These are phyloP conservation scores for Nymphalis io DNA, from an alignment of 1,140 invertebrate species.

Conservation along the genomic window DNA sequence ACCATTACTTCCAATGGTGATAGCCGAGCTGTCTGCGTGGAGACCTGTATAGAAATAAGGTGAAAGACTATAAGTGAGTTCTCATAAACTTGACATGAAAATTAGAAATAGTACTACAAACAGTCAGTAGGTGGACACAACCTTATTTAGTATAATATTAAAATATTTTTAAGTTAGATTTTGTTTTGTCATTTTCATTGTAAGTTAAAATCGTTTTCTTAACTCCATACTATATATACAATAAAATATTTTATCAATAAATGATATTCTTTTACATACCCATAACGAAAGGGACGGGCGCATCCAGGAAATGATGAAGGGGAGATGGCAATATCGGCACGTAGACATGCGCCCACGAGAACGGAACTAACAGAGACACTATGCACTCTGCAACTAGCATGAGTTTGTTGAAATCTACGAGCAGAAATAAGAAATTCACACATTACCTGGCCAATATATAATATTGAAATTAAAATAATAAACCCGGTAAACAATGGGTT, in stretches of 20 bases:
- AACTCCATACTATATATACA: too few relatives aligned
- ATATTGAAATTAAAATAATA: too few relatives aligned
- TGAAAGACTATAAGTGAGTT: neutral
- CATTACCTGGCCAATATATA: too few relatives aligned
- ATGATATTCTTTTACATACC: constrained; percentile 79
- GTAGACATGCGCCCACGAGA: constrained; percentile 99
- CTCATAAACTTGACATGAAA: neutral
- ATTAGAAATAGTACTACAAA: too few relatives aligned
- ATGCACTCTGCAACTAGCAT: constrained; percentile 99
- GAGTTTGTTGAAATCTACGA: constrained; percentile 93
- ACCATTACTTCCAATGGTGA: constrained; percentile 58
- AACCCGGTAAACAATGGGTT: too few relatives aligned
- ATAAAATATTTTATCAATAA: neutral
- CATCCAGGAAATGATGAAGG: constrained; percentile 97
- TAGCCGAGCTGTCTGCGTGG: constrained; percentile 75
- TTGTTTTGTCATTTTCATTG: too few relatives aligned
- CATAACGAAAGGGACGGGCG: constrained; percentile 99
- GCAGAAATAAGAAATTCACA: neutral
- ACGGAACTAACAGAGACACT: constrained; percentile 94
- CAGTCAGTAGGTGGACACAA: too few relatives aligned
- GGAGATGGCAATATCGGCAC: constrained; percentile 98
- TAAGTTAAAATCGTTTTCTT: too few relatives aligned
- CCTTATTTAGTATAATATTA: too few relatives aligned
- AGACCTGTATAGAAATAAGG: constrained; percentile 68
- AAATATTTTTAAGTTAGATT: too few relatives aligned